Base-by-base conservation (phyloP, 2,113 vertebrate species). In the Thalassoma bifasciatum region DNA sequence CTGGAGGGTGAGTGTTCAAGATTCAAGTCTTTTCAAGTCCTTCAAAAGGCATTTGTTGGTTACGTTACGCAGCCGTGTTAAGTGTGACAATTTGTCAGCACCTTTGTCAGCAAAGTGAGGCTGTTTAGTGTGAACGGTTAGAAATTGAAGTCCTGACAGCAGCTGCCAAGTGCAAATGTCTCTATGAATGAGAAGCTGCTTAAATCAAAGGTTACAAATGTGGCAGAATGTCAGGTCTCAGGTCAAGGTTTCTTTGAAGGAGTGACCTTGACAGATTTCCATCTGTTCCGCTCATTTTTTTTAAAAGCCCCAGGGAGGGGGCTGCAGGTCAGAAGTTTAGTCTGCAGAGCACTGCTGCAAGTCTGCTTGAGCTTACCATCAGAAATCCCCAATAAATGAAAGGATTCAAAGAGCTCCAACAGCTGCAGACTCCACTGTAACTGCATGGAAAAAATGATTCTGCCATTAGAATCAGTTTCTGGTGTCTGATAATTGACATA, bases 351-450 rank as follows among this genome's bases (percentile, higher is more conserved):
- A 54, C 51, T 49, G 60, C 52, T 74, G 34, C 36, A 76, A 77
- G 63, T 62, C 71, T 36, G 69, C 60, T 69, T 13, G 30, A 79
- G 62, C 50, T 83, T 74, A 64, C 61, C 40, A 64, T 56, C 30
- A 59, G 64, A 90, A 84, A 85, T 83, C 82, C 86, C 54, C 62
- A 71, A 37, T 74, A 77, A 81, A 89, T 86, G 59, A 88, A 80
- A 82, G 46, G 63, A 67, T 86, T 87, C 49, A 5, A 60, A 23
- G 69, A 79, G 57, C 22, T 58, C 38, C 22, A 66, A 4, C 83
- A 80, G 72, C 80, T 88, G 86, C 66, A 66, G 26, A 24, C 24
- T 59, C 53, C 10, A 38, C 74, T 71, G 47, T 11, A 38, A 52
- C 60, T 63, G 82, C 57, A 68, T 69, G 57, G 44, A 66, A 75